Base-by-base conservation (phyloP, 2,113 vertebrate species). In the Pristiophorus japonicus region DNA sequence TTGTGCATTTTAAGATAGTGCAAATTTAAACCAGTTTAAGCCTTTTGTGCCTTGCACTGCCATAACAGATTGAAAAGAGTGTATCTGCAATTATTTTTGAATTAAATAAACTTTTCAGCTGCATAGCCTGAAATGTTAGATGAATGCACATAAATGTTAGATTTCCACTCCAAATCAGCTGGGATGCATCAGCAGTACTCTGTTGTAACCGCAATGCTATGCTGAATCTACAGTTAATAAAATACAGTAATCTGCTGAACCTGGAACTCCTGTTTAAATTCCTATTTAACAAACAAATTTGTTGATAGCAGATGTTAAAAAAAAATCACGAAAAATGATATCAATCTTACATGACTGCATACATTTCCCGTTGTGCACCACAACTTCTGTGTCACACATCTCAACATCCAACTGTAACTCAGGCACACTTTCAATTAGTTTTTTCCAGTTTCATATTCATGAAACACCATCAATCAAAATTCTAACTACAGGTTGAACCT, bases 11-110 rank as follows among this genome's bases (percentile, higher is more conserved):
- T 47, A 45, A 45, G 14, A 67, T 67, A 22, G 6, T 73, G 34
- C 34, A 84, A 47, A 27, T 87, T 87, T 55, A 88, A 88, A 88
- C n/a, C n/a, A n/a, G n/a, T n/a, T n/a, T n/a, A n/a, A n/a, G n/a
- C n/a, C n/a, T n/a, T n/a, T n/a, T n/a, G n/a, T n/a, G n/a, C n/a
- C n/a, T n/a, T n/a, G n/a, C n/a, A n/a, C n/a, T n/a, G n/a, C n/a
- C n/a, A n/a, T n/a, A n/a, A n/a, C n/a, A n/a, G n/a, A n/a, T n/a
- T n/a, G n/a, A n/a, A n/a, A n/a, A n/a, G n/a, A n/a, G n/a, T n/a
- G n/a, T n/a, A n/a, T n/a, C n/a, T n/a, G n/a, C n/a, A n/a, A n/a
- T n/a, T n/a, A n/a, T n/a, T n/a, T n/a, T n/a, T n/a, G n/a, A n/a
- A n/a, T n/a, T n/a, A n/a, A n/a, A n/a, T n/a, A n/a, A n/a, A n/a